phyloP scores from a whole-genome alignment of 1,140 invertebrate genomes.

The Steinernema feltiae region DNA sequence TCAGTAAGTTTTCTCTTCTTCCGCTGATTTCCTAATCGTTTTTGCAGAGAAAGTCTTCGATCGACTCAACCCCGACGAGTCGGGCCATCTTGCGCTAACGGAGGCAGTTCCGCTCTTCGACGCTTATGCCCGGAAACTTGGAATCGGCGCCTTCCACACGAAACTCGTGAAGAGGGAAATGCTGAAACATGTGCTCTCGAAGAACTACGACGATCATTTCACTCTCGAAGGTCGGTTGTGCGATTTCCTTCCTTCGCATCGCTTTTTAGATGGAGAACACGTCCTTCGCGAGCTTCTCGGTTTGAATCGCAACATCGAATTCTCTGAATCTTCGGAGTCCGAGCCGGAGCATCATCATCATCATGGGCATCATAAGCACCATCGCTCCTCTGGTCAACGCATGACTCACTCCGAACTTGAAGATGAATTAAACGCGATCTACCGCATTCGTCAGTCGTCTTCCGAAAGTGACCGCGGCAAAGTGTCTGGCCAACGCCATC shows the following conservation, averaged over 20 bases:
- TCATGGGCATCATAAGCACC: neutral
- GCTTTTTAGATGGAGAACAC: neutral
- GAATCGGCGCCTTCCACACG: constrained; percentile 5
- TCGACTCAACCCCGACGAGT: neutral
- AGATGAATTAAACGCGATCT: neutral
- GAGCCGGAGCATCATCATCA: neutral
- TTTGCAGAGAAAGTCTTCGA: neutral
- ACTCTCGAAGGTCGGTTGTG: neutral
- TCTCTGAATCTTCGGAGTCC: neutral
- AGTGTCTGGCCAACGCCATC: neutral
- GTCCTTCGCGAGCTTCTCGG: neutral
- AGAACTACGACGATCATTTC: constrained; percentile 11
- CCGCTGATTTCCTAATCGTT: neutral
- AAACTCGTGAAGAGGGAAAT: neutral
- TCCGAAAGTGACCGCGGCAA: neutral
- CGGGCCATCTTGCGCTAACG: neutral
- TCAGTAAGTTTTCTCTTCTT: neutral
- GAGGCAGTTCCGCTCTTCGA: neutral
- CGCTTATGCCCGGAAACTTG: neutral
- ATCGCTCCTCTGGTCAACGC: neutral
- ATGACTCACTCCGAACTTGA: neutral
- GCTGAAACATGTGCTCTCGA: neutral
- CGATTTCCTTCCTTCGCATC: neutral
- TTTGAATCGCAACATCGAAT: neutral
- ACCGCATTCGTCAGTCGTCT: neutral